Evolutionary conservation across 2,888 invertebrate genomes (phyloP).

Genomic region (Drosophila antonietae): DNA sequence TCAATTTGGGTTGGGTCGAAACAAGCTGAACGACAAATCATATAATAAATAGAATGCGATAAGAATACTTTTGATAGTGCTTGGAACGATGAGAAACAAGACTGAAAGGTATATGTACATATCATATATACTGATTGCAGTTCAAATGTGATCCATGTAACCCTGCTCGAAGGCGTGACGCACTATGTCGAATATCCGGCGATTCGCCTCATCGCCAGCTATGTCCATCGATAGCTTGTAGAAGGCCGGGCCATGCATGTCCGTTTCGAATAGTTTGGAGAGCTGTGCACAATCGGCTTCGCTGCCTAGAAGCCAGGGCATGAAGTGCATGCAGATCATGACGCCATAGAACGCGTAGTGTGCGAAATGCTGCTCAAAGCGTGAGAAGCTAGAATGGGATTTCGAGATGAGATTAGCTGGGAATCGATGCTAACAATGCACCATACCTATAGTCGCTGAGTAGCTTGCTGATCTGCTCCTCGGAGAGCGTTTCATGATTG

Average conservation of each 20-base stretch:
- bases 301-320: slow-evolving; percentile 81
- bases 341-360: slow-evolving; percentile 83
- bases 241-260: slow-evolving; percentile 79
- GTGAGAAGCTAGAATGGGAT: slow-evolving; percentile 62
- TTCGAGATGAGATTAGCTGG: background rate
- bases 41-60: background rate
- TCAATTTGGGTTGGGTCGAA: background rate
- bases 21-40: background rate
- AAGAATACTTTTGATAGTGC: background rate
- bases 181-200: slow-evolving; percentile 72
- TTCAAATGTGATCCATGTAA: slow-evolving; percentile 72
- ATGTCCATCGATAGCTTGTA: slow-evolving; percentile 71
- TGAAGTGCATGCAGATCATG: slow-evolving; percentile 81
- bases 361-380: slow-evolving; percentile 80
- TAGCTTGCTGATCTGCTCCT: slow-evolving; percentile 41
- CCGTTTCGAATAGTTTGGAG: slow-evolving; percentile 76
- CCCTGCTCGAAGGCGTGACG: slow-evolving; percentile 82
- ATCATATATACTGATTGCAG: background rate
- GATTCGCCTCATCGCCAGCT: slow-evolving; percentile 81
- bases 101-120: background rate
- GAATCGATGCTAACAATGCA: background rate
- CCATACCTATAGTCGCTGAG: slow-evolving; percentile 59
- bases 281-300: slow-evolving; percentile 74
- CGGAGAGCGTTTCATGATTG: slow-evolving; percentile 31
- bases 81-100: background rate